Conservation (phyloP, 35 echinoderm and acorn worm genomes). For the Apostichopus parvimensis region DNA sequence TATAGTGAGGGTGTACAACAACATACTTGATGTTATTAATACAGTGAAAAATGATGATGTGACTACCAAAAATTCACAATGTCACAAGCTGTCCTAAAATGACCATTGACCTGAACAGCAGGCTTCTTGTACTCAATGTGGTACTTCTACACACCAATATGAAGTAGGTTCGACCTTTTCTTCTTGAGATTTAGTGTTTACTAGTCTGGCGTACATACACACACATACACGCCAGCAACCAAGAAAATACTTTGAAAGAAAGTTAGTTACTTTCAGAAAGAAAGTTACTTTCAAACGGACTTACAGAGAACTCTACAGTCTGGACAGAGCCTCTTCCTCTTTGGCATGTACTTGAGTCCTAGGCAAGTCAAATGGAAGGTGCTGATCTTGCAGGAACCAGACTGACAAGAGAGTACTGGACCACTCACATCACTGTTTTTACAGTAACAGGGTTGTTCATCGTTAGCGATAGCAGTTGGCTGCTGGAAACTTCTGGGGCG, state of each 20-base stretch:
- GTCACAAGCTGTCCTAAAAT: too few species aligned
- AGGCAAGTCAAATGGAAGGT: neutral
- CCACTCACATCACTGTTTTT: constrained; percentile 2
- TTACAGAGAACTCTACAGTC: neutral
- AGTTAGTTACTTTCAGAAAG: neutral
- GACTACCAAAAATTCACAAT: too few species aligned
- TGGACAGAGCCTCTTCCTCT: neutral
- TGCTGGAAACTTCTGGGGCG: neutral
- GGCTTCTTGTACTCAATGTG: too few species aligned
- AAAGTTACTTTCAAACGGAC: neutral
- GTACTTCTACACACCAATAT: too few species aligned
- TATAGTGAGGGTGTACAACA: too few species aligned
- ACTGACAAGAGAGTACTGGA: neutral
- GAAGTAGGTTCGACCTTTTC: too few species aligned
- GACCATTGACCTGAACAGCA: too few species aligned
- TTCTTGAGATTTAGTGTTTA: too few species aligned
- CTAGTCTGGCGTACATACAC: neutral
- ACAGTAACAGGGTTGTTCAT: neutral
- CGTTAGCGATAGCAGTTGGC: neutral
- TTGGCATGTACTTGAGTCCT: neutral
- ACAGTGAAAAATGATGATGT: too few species aligned
- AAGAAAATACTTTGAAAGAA: neutral
- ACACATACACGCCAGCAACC: neutral
- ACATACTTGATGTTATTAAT: too few species aligned
- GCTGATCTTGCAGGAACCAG: neutral